Evolutionary conservation across 2,888 invertebrate genomes (phyloP).

Genomic region (Crepidodera aurea): DNA sequence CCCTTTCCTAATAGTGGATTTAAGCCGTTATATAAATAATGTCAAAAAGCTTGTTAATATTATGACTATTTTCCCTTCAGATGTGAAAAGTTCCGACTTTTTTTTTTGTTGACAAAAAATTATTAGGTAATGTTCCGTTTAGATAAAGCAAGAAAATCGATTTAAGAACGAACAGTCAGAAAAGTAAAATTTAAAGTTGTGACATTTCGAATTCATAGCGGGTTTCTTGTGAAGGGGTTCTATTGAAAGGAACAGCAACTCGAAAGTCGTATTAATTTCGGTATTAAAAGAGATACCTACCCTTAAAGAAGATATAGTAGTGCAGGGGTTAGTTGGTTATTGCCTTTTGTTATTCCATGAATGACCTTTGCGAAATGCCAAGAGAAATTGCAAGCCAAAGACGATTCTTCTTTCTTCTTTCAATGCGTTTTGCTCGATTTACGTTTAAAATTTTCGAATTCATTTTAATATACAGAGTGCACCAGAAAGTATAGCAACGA

Average conservation of each 20-base stretch:
- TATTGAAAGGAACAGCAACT: conserved; percentile 34
- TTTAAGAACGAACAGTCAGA: too few species aligned
- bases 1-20: too few species aligned
- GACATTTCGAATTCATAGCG: conserved; percentile 42
- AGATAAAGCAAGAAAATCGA: too few species aligned
- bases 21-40: too few species aligned
- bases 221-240: conserved; percentile 38
- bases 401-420: conserved; percentile 8
- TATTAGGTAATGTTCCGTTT: too few species aligned
- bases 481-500: too few species aligned
- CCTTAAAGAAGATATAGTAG: conserved; percentile 56
- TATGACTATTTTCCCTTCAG: too few species aligned
- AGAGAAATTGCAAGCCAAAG: conserved; percentile 33
- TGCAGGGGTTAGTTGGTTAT: conserved; percentile 58
- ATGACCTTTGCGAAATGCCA: conserved; percentile 56
- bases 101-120: too few species aligned
- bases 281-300: conserved; percentile 49
- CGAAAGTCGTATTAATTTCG: conserved; percentile 44
- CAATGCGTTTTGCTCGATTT: conserved; percentile 8
- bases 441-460: background rate
- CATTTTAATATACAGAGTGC: background rate
- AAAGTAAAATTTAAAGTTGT: conserved; percentile 26
- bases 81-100: too few species aligned
- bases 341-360: conserved; percentile 49
- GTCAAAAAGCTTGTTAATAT: too few species aligned